Conservation (phyloP, 2,113 vertebrate species). For the Hassar affinis region DNA sequence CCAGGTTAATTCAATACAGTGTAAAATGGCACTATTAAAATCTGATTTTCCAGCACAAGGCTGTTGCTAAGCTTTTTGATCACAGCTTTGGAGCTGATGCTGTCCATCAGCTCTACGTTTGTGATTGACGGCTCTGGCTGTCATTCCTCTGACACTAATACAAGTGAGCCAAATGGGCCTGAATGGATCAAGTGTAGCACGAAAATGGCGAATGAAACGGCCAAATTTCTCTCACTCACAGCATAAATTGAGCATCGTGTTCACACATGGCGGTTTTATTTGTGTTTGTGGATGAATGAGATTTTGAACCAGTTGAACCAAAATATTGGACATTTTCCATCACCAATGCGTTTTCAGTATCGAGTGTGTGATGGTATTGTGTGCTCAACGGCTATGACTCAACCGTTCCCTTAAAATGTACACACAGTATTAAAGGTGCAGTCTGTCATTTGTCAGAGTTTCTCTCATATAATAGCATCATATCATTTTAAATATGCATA, state of each 20-base stretch:
- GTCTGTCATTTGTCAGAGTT: not conserved
- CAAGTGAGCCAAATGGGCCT: not conserved
- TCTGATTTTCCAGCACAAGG: not conserved
- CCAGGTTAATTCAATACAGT: not conserved
- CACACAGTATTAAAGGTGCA: not conserved
- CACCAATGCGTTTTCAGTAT: conserved; percentile 20
- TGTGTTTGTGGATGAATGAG: not conserved
- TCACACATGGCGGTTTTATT: not conserved
- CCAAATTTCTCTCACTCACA: not conserved
- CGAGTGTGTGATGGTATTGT: not conserved
- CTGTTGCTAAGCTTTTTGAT: conserved; percentile 2
- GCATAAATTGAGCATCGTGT: not conserved
- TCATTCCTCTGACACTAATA: not conserved
- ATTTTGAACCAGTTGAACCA: not conserved
- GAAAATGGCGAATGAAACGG: not conserved
- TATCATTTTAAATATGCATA: not conserved
- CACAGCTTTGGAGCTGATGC: not conserved
- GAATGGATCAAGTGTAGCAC: not conserved
- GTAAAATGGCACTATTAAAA: not conserved
- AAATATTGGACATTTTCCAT: not conserved
- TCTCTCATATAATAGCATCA: not conserved
- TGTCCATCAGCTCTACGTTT: not conserved
- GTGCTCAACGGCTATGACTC: not conserved
- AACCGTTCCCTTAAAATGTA: not conserved
- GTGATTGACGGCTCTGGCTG: not conserved